Evolutionary conservation across 2,113 vertebrate genomes (phyloP), one percentile per base, ranked within the genome.

Genomic region (Oophaga pumilio): DNA sequence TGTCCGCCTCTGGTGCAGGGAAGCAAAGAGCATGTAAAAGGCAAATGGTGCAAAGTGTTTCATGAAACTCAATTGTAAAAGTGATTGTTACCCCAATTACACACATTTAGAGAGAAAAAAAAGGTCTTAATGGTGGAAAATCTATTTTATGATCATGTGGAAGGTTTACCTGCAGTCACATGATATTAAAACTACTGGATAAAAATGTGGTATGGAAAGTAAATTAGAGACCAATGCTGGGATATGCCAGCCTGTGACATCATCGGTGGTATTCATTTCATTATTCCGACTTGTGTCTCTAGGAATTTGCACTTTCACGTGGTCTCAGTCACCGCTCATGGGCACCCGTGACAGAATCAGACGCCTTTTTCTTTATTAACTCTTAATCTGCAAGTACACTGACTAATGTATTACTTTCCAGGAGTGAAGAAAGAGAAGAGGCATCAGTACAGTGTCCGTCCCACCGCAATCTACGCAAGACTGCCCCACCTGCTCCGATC

Each of bases 161-260:
- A 2, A 68, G 7, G 24, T 68, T 68, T 68, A 22, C 22, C 62
- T 64, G 22, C 62, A 64, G 62, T n/a, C 62, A 20, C 62, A n/a
- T n/a, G 20, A 66, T 66, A 24, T 24, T 24, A 66, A 73, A 66
- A 66, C 28, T 28, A 24, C 26, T 43, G 56, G 64, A 81, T 62
- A 87, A 28, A 59, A 18, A 11, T 50, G 56, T 18, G 49, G 56
- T 28, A 60, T 76, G 43, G 69, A 76, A 88, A 88, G 66, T 33
- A 50, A 71, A 71, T 20, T 14, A 52, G 68, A 57, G 26, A 14
- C 6, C 59, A 33, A 50, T 28, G 53, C 78, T 66, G 7, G 59
- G 69, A 14, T 81, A 87, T 24, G 17, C 85, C 26, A 33, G 52
- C 18, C 57, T 24, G 28, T 87, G 78, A 87, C 62, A 82, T 87